Evolutionary conservation across 2,113 vertebrate species (phyloP).

Genomic region (Myrmecobius fasciatus): DNA sequence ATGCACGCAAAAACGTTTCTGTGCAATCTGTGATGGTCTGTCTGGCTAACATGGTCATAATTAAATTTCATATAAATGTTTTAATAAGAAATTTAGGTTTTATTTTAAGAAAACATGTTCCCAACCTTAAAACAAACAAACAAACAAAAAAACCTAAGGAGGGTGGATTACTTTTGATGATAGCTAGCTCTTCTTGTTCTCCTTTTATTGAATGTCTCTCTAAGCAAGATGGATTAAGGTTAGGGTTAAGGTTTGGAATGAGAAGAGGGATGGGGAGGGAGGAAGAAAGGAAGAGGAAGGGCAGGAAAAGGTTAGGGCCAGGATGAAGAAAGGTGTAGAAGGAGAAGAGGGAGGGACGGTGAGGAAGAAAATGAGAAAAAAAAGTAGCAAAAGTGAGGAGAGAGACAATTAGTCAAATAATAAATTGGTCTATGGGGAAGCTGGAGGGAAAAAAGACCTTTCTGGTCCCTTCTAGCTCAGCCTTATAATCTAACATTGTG

Average conservation of each 20-base stretch:
- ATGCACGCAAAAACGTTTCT: conserved; percentile 61
- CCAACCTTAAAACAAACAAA: conserved; percentile 64
- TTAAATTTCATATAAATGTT: conserved; percentile 77
- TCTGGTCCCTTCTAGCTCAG: background rate
- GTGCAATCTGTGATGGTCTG: conserved; percentile 76
- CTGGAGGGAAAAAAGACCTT: background rate
- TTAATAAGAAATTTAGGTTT: conserved; percentile 79
- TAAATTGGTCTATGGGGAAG: background rate
- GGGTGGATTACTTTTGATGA: conserved; percentile 29
- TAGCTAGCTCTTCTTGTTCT: conserved; percentile 27
- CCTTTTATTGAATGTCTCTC: background rate
- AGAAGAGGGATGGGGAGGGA: background rate
- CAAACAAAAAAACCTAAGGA: conserved; percentile 71
- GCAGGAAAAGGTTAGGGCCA: background rate
- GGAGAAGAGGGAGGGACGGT: background rate
- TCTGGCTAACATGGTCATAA: conserved; percentile 81
- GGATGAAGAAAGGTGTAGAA: background rate
- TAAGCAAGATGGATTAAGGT: conserved; percentile 25
- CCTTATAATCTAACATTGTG: too few species aligned
- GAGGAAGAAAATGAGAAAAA: background rate
- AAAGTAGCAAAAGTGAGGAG: background rate
- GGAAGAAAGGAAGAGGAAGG: background rate
- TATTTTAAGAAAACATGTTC: conserved; percentile 77
- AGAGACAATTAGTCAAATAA: background rate
- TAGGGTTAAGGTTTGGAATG: background rate